Percentiles rank a stretch among this genome's conserved stretches.
Evolutionary conservation across 92 coral and sea anemone genomes (phyloP).

Genomic region (Zoanthus sociatus): DNA sequence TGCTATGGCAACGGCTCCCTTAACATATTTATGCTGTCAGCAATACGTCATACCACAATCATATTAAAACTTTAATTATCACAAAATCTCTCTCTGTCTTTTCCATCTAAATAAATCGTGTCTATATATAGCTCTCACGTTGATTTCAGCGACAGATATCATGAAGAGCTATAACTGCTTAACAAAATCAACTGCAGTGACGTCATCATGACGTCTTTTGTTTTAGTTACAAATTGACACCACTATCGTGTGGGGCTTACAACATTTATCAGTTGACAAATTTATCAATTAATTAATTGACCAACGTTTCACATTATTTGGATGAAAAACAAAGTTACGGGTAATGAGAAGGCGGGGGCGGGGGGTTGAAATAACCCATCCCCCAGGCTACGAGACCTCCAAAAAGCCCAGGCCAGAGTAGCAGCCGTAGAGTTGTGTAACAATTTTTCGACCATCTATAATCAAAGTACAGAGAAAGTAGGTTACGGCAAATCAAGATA

Average conservation of each 20-base stretch:
- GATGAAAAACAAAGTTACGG: not conserved
- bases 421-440: not conserved
- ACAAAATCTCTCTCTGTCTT: not conserved
- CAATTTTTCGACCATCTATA: not conserved
- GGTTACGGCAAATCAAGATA: not conserved
- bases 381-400: not conserved
- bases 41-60: slow-evolving; percentile 1
- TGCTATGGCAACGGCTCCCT: not conserved
- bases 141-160: slow-evolving; percentile 1
- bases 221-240: not conserved
- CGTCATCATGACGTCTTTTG: not conserved
- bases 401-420: not conserved
- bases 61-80: not conserved
- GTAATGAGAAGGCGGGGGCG: not conserved
- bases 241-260: slow-evolving; percentile 7
- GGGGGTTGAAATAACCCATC: not conserved
- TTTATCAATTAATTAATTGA: not conserved
- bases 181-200: not conserved
- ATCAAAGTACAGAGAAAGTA: not conserved
- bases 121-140: not conserved
- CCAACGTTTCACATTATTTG: not conserved
- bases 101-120: not conserved
- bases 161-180: not conserved
- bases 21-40: not conserved
- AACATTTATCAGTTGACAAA: not conserved